These are phyloP conservation scores for Paramormyrops kingsleyae DNA, from an alignment of 2,113 vertebrate species.

Conservation along the genomic window DNA sequence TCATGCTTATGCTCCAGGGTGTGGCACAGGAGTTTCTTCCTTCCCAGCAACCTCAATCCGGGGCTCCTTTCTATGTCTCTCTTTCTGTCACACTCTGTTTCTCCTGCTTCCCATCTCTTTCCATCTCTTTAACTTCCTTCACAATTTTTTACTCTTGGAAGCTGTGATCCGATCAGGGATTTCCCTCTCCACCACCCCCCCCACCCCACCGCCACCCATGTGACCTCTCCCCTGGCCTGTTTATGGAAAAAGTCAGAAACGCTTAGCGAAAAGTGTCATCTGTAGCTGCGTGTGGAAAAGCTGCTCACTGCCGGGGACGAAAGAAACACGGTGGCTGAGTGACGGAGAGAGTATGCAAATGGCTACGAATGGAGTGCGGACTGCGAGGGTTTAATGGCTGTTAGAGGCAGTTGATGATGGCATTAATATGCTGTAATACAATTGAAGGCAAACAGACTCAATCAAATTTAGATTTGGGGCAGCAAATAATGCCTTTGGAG, in stretches of 20 bases:
- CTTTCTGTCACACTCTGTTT: not conserved
- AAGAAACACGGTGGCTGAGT: not conserved
- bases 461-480: not conserved
- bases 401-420: slow-evolving; percentile 43
- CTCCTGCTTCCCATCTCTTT: not conserved
- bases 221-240: not conserved
- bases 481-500: slow-evolving; percentile 21
- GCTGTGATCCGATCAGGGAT: not conserved
- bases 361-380: not conserved
- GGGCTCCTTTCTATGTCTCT: not conserved
- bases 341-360: not conserved
- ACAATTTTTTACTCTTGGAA: not conserved
- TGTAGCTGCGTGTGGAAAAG: not conserved
- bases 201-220: not conserved
- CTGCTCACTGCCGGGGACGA: not conserved
- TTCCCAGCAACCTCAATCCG: not conserved
- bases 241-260: not conserved
- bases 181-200: not conserved
- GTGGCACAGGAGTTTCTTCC: not conserved
- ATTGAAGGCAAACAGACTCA: slow-evolving; percentile 33
- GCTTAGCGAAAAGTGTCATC: not conserved
- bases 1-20: not conserved
- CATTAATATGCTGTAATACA: slow-evolving; percentile 54
- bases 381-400: slow-evolving; percentile 39
- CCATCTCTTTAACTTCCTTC: not conserved